Evolutionary conservation across 2,797 vertebrate genomes (phyloP).

Genomic region (Coilia nasus): DNA sequence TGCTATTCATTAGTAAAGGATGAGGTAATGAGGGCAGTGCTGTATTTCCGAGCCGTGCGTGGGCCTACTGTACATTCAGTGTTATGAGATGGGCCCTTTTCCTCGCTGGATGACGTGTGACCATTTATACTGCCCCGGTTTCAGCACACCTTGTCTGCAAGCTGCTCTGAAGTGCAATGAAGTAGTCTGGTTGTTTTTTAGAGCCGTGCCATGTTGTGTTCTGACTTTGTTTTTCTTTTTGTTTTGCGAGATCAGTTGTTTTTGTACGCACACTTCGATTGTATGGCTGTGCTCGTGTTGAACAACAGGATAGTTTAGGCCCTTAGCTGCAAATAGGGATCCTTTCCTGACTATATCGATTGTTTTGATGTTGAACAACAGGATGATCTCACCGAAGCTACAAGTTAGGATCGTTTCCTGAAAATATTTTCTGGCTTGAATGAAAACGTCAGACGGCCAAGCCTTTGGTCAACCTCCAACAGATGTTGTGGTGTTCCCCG

Average conservation of each 20-base stretch:
- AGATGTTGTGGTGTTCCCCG: neutral
- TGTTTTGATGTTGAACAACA: constrained; percentile 16
- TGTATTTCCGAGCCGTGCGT: neutral
- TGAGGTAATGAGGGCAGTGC: neutral
- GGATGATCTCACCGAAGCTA: constrained; percentile 10
- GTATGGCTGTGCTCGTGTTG: neutral
- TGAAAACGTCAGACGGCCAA: constrained; percentile 18
- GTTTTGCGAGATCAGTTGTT: neutral
- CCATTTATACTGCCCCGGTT: neutral
- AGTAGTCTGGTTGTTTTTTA: neutral
- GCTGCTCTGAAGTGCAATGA: neutral
- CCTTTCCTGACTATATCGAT: constrained; percentile 17
- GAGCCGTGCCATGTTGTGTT: neutral
- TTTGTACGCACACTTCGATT: neutral
- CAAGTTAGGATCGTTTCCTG: constrained; percentile 8
- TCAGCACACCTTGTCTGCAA: neutral
- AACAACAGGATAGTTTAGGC: constrained; percentile 7
- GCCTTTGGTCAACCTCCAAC: constrained; percentile 17
- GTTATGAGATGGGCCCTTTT: neutral
- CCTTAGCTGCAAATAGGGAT: constrained; percentile 4
- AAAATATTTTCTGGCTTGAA: constrained; percentile 22
- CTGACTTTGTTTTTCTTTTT: neutral
- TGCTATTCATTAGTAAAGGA: neutral
- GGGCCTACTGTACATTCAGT: neutral
- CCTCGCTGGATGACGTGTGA: constrained; percentile 1